Percentiles rank a stretch among this genome's conserved stretches.
Conservation (phyloP, 2,888 invertebrate species). For the Galerucella calmariensis region DNA sequence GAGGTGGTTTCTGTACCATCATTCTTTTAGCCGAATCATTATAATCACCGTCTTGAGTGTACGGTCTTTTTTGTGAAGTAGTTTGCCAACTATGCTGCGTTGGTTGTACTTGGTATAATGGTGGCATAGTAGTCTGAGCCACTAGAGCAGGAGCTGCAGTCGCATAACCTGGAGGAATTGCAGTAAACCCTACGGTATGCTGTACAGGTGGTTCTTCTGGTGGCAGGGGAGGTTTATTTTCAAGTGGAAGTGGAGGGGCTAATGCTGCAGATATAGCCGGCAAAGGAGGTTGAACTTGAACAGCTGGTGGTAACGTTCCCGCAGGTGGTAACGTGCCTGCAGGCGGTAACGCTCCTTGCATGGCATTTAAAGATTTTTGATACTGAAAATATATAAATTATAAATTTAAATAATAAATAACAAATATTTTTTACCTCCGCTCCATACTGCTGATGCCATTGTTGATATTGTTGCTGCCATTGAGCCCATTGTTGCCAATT, state of each 20-base stretch:
- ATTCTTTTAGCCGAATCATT: constrained; percentile 37
- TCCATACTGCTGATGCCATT: constrained; percentile 81
- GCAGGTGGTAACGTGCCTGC: constrained; percentile 39
- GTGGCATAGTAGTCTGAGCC: constrained; percentile 8
- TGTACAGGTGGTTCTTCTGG: constrained; percentile 58
- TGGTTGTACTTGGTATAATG: constrained; percentile 8
- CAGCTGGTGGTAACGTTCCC: constrained; percentile 35
- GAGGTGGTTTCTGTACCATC: constrained; percentile 29
- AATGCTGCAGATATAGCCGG: constrained; percentile 57
- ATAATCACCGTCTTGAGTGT: constrained; percentile 35
- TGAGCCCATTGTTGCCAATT: constrained; percentile 81
- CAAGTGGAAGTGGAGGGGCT: constrained; percentile 67
- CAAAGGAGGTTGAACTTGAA: constrained; percentile 57
- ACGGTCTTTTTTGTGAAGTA: constrained; percentile 41
- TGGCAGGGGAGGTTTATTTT: constrained; percentile 63
- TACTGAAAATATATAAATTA: constrained; percentile 62
- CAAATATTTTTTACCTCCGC: constrained; percentile 70
- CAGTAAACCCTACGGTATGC: constrained; percentile 28
- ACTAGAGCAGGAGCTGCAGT: constrained; percentile 4
- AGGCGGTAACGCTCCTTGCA: constrained; percentile 46
- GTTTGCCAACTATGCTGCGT: constrained; percentile 37
- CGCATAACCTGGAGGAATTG: constrained; percentile 33
- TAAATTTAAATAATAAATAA: not conserved
- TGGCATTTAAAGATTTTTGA: constrained; percentile 66
- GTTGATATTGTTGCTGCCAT: constrained; percentile 82